phyloP scores from a whole-genome alignment of 92 coral and sea anemone genomes.

The Bergia puertoricense region DNA sequence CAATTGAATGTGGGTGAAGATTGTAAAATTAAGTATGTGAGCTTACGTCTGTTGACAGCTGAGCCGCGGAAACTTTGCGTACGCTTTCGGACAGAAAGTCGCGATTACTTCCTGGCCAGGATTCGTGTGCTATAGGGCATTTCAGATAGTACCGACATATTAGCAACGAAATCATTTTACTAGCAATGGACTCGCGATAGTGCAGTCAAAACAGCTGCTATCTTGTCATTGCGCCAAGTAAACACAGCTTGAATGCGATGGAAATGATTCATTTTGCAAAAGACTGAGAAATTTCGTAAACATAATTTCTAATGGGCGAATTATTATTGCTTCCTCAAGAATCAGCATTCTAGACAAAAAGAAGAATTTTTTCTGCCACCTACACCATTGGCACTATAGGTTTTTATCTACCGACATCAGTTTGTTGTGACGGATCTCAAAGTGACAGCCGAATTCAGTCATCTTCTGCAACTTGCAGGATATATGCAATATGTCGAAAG shows the following conservation, averaged over 20 bases:
- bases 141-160: slow-evolving; percentile 20
- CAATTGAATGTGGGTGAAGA: slow-evolving; percentile 15
- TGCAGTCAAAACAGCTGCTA: slow-evolving; percentile 36
- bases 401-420: slow-evolving; percentile 21
- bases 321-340: slow-evolving; percentile 26
- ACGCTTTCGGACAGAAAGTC: background rate
- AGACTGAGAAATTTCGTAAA: slow-evolving; percentile 27
- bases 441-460: background rate
- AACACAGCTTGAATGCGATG: slow-evolving; percentile 43
- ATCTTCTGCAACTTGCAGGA: background rate
- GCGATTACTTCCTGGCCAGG: slow-evolving; percentile 1
- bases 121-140: slow-evolving; percentile 11
- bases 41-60: slow-evolving; percentile 2
- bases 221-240: slow-evolving; percentile 1
- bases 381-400: background rate
- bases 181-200: slow-evolving; percentile 8
- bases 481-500: slow-evolving; percentile 14
- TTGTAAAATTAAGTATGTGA: background rate
- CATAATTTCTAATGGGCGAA: slow-evolving; percentile 25
- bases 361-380: background rate
- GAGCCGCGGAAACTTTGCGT: background rate
- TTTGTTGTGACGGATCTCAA: slow-evolving; percentile 10
- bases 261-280: slow-evolving; percentile 37
- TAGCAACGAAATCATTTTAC: background rate
- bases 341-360: slow-evolving; percentile 21